These are phyloP conservation scores for Eurystomus gularis DNA, from an alignment of 2,113 vertebrate species.

Conservation along the genomic window DNA sequence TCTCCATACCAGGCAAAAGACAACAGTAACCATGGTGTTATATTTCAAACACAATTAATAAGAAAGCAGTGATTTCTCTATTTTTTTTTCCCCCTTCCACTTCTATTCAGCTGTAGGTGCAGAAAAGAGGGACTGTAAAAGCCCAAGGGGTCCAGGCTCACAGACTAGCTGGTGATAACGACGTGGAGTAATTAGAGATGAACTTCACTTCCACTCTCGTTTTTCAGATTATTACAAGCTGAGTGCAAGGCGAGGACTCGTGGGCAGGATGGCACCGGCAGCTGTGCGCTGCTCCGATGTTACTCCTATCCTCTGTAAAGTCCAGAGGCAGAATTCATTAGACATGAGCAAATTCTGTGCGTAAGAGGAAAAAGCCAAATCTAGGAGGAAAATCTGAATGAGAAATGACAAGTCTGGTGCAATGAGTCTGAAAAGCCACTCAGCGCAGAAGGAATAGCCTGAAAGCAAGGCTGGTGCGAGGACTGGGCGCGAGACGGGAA, in stretches of 20 bases:
- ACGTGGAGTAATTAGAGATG: slow-evolving; percentile 43
- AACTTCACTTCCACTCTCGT: slow-evolving; percentile 48
- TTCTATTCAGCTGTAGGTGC: not conserved
- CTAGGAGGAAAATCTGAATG: slow-evolving; percentile 50
- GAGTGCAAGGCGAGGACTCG: not conserved
- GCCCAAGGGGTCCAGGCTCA: slow-evolving; percentile 19
- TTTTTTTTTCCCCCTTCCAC: not conserved
- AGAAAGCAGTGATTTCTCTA: not conserved
- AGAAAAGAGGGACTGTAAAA: slow-evolving; percentile 6
- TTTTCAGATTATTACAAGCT: slow-evolving; percentile 48
- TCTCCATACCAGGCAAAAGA: not conserved
- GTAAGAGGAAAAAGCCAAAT: slow-evolving; percentile 35
- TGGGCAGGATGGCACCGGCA: slow-evolving; percentile 52
- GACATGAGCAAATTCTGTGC: slow-evolving; percentile 39
- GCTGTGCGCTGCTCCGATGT: not conserved
- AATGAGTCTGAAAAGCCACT: slow-evolving; percentile 26
- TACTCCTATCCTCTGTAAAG: not conserved
- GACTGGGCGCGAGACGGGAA: slow-evolving; percentile 15
- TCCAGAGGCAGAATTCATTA: slow-evolving; percentile 62
- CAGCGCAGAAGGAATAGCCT: slow-evolving; percentile 30
- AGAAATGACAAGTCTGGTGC: slow-evolving; percentile 59
- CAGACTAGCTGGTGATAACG: slow-evolving; percentile 28
- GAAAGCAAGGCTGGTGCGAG: slow-evolving; percentile 44
- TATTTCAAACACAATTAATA: slow-evolving; percentile 36
- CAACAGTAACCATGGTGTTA: not conserved